Conservation (phyloP, 1,140 invertebrate genomes). For the Tenebrio molitor region DNA sequence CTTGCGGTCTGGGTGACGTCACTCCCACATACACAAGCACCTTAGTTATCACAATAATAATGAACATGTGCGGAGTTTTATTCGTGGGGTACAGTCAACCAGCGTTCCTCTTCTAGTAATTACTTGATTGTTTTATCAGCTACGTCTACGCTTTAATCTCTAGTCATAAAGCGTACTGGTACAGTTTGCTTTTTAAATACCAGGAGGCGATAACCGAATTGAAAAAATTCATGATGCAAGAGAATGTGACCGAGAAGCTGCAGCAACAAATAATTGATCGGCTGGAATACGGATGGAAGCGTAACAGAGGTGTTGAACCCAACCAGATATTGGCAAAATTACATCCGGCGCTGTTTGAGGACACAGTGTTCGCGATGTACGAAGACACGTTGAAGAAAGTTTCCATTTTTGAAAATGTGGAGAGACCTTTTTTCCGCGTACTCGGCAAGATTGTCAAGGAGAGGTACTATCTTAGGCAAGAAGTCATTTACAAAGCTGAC, state of each 20-base stretch:
- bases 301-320: constrained; percentile 68
- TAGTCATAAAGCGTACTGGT: constrained; percentile 66
- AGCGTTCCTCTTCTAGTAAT: not conserved
- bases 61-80: constrained; percentile 66
- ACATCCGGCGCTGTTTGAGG: constrained; percentile 68
- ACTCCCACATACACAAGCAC: constrained; percentile 65
- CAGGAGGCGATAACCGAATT: constrained; percentile 68
- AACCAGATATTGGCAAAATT: constrained; percentile 67
- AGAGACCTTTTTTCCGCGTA: constrained; percentile 68
- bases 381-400: constrained; percentile 68
- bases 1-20: constrained; percentile 68
- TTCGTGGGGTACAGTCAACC: constrained; percentile 66
- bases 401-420: constrained; percentile 68
- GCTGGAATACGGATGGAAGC: constrained; percentile 69
- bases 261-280: constrained; percentile 65
- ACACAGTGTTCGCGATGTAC: constrained; percentile 68
- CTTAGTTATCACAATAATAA: constrained; percentile 66
- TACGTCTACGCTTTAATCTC: constrained; percentile 68
- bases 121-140: constrained; percentile 56
- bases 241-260: constrained; percentile 64
- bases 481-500: constrained; percentile 66
- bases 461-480: constrained; percentile 68
- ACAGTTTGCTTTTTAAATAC: constrained; percentile 66
- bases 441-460: constrained; percentile 68
- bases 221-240: constrained; percentile 66